Conservation (phyloP, 2,113 vertebrate species). For the Globicephala melas region DNA sequence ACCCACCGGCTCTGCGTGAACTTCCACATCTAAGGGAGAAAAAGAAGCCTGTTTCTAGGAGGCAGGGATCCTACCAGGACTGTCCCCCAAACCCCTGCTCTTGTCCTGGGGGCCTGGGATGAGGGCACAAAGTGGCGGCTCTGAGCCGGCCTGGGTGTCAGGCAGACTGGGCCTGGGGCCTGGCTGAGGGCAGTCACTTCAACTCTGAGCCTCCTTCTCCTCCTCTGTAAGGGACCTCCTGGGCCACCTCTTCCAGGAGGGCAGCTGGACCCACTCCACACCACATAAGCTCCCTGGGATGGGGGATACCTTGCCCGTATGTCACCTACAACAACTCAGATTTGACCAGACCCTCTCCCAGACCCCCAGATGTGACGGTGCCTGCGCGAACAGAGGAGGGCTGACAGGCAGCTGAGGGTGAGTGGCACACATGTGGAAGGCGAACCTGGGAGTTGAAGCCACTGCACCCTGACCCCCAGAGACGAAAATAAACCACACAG, state of each 20-base stretch:
- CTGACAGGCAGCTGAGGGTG: neutral
- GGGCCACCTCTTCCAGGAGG: neutral
- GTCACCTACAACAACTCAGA: neutral
- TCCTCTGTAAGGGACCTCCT: neutral
- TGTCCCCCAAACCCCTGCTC: neutral
- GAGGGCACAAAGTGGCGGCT: neutral
- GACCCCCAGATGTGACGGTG: neutral
- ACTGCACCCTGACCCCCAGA: neutral
- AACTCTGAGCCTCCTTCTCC: neutral
- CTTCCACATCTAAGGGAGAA: constrained; percentile 92
- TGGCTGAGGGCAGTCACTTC: neutral
- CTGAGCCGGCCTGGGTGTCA: neutral
- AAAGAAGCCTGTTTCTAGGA: neutral
- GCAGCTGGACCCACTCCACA: too few species aligned
- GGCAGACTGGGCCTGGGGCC: neutral
- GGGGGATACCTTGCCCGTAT: neutral
- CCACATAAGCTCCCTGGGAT: too few species aligned
- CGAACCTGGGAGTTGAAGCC: fast-evolving
- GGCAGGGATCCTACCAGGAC: neutral
- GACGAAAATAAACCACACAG: neutral
- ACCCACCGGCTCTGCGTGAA: constrained; percentile 95
- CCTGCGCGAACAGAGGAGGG: neutral
- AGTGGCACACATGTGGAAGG: fast-evolving
- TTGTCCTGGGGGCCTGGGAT: neutral
- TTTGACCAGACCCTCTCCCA: neutral